Evolutionary conservation across 2,888 invertebrate genomes (phyloP).

Genomic region (Herminia tarsipennalis): DNA sequence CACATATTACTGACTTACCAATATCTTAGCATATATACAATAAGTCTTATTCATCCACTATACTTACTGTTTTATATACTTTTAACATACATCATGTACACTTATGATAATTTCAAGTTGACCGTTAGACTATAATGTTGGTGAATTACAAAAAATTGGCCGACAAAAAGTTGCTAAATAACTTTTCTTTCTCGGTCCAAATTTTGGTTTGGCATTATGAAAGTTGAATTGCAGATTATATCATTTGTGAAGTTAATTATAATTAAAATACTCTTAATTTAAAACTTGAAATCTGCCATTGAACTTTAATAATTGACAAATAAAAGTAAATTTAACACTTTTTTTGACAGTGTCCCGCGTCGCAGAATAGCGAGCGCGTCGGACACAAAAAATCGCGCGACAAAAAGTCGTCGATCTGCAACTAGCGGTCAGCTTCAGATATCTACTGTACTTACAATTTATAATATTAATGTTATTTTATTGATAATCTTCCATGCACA

Average conservation of each 20-base stretch:
- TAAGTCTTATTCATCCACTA: constrained; percentile 28
- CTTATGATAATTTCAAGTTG: constrained; percentile 31
- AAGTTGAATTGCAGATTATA: constrained; percentile 41
- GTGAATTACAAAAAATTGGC: constrained; percentile 6
- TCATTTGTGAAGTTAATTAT: constrained; percentile 21
- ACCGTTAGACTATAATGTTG: constrained; percentile 22
- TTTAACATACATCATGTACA: constrained; percentile 43
- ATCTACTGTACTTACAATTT: constrained; percentile 60
- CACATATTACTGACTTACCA: no score
- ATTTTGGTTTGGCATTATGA: constrained; percentile 1
- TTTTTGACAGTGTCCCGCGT: constrained; percentile 31
- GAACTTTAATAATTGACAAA: constrained; percentile 21
- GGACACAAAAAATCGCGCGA: constrained; percentile 24
- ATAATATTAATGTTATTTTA: constrained; percentile 60
- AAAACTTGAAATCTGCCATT: constrained; percentile 33
- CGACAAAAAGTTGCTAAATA: constrained; percentile 16
- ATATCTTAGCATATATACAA: constrained; percentile 7
- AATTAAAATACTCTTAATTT: constrained; percentile 14
- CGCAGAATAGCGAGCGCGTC: constrained; percentile 25
- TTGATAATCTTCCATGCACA: constrained; percentile 83
- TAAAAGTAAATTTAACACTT: constrained; percentile 24
- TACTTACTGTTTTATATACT: constrained; percentile 39
- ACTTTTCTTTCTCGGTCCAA: constrained; percentile 13
- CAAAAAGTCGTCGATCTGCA: constrained; percentile 19
- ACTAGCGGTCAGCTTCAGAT: constrained; percentile 44